Base-by-base conservation (phyloP, 2,888 invertebrate species). In the Hedya salicella region DNA sequence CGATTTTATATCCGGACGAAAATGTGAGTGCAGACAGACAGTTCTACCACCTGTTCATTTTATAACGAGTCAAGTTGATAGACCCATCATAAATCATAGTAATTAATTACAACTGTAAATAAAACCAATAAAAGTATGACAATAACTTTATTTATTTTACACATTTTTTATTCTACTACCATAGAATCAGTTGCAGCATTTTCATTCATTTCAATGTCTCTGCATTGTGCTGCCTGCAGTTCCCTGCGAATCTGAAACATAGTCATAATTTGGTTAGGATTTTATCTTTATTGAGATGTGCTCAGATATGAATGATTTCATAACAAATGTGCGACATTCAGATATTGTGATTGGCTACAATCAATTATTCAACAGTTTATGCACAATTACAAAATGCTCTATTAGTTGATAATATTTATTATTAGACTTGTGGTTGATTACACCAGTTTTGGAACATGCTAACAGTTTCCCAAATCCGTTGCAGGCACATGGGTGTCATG, bases 141-240 rank as follows among this genome's bases (percentile, higher is more conserved):
- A 68, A 19, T n/a, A 16, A 11, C 13, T 62, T 67, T 57, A 44
- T 56, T 68, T 50, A 62, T 63, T 36, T 39, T 66, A 62, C 53
- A 54, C 63, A 16, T 65, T 54, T 50, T 70, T 80, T 79, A 91
- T 78, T 91, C 91, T 56, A 91, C 86, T 57, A 78, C 78, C 89
- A 91, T 91, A 62, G 71, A 71, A 46, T 39, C 30, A 68, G 71
- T 81, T 21, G 81, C 70, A 61, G 78, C 66, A 61, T 74, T 70
- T 75, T 88, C 86, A 78, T 88, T 90, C 0, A 91, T 85, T 90
- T 96, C 96, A 62, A 93, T 75, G 81, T 97, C 98, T 74, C 98
- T 94, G 79, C 97, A 96, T 75, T 94, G 94, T 0, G 97, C 96
- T 75, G 96, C 94, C 78, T 96, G 95, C 17, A 99, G 87, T 88